Evolutionary conservation across 2,888 invertebrate genomes (phyloP).

Genomic region (Leptodirus hochenwartii): DNA sequence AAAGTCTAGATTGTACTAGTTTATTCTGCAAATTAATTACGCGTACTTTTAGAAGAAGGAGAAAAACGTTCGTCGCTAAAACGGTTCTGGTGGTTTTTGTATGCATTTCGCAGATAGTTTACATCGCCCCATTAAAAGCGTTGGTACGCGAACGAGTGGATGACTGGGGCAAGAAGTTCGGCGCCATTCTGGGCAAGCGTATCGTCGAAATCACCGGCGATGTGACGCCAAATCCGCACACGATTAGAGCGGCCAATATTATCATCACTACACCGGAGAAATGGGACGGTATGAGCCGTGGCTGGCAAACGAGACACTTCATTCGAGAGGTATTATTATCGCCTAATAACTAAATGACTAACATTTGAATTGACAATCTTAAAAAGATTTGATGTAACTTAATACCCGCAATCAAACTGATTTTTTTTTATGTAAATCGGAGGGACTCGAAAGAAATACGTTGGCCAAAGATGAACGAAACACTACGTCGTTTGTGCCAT

Average conservation of each 20-base stretch:
- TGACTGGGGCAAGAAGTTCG: slow-evolving; percentile 81
- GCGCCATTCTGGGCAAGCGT: slow-evolving; percentile 50
- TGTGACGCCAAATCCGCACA: slow-evolving; percentile 68
- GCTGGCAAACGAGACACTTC: slow-evolving; percentile 94
- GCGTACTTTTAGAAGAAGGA: no score
- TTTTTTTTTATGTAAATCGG: no score
- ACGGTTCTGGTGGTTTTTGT: no score
- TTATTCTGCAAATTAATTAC: no score
- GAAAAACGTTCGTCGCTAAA: no score
- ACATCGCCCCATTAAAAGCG: slow-evolving; percentile 96
- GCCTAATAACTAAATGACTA: background rate
- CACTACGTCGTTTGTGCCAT: no score
- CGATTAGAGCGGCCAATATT: slow-evolving; percentile 70
- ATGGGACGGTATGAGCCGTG: slow-evolving; percentile 98
- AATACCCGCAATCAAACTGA: no score
- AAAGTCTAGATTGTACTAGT: no score
- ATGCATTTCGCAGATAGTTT: slow-evolving; percentile 81
- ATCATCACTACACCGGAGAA: slow-evolving; percentile 99
- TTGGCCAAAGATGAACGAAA: no score
- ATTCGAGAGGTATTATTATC: slow-evolving; percentile 44
- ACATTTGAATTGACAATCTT: no score
- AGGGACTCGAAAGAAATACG: no score
- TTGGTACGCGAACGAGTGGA: slow-evolving; percentile 89
- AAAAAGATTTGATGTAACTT: no score
- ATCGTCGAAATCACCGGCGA: slow-evolving; percentile 95